Conservation (phyloP, 2,113 vertebrate species). For the Strix uralensis region DNA sequence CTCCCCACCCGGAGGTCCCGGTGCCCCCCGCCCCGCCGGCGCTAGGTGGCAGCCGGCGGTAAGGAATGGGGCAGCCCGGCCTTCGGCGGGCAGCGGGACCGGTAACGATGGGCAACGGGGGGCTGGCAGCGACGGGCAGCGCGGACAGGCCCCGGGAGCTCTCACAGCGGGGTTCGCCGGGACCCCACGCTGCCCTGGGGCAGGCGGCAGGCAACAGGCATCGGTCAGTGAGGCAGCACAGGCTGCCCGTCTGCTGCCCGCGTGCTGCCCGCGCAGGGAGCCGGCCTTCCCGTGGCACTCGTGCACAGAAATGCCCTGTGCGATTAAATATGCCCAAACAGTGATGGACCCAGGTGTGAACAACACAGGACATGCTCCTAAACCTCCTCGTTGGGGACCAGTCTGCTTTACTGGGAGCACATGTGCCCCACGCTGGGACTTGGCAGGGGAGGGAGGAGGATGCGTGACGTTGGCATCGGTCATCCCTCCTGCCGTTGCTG, state of each 20-base stretch:
- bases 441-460: not conserved
- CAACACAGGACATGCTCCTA: not conserved
- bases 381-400: not conserved
- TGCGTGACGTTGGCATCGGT: not conserved
- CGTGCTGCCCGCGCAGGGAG: not conserved
- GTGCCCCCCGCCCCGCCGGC: not conserved
- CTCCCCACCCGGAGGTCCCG: too few relatives aligned
- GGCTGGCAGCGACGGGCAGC: not conserved
- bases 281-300: rapidly evolving
- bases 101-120: too few relatives aligned
- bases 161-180: too few relatives aligned
- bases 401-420: not conserved
- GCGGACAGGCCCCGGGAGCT: not conserved
- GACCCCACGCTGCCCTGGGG: not conserved
- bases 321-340: not conserved
- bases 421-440: not conserved
- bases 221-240: rapidly evolving
- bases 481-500: not conserved
- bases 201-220: not conserved
- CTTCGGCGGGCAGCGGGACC: not conserved
- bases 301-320: not conserved
- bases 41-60: conserved; percentile 43
- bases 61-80: not conserved
- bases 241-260: not conserved
- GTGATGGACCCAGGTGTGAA: rapidly evolving